Base-by-base conservation (phyloP, 2,888 invertebrate genomes). In the Meteorus colon region DNA sequence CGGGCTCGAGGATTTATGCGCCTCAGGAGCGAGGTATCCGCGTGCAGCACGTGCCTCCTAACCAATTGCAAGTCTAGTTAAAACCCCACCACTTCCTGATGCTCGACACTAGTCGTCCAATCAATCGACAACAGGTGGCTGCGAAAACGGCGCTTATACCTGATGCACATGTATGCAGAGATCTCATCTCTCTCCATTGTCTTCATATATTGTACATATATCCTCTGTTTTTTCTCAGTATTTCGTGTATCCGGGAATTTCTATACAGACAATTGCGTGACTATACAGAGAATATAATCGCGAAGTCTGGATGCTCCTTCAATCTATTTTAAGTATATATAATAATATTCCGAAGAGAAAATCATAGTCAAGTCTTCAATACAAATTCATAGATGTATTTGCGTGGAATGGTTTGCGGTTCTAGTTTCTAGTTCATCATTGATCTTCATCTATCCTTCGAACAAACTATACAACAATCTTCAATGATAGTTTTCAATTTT, bases 41-140 rank as follows among this genome's bases (percentile, higher is more conserved):
- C 84, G 82, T 77, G 82, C 84, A 87, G 89, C 89, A 89, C 89
- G 89, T 89, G 89, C 88, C 88, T 82, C 71, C 59, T 70, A 77
- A 82, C 89, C 89, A 89, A 89, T 89, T 71, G 71, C 31, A 72
- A 72, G 27, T 2, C 34, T 51, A 45, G 4, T n/a, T 51, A 41
- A 70, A 16, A 73, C 84, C 86, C 88, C 85, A 82, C 87, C 80
- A 75, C 59, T 70, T 24, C 31, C 51, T 67, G 19, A 66, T 48
- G 62, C 29, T 60, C 27, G 19, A 37, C 51, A 72, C 73, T 69
- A 68, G 60, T 68, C 62, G 65, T 66, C 77, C 77, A 72, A 67
- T 31, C 69, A 55, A 70, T 70, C 60, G n/a, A 41, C 62, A 76
- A 76, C 76, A 76, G 73, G 76, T 76, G 69, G 73, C 63, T n/a